Base-by-base conservation (phyloP, 2,888 invertebrate species). In the Drosophila villosipedis region DNA sequence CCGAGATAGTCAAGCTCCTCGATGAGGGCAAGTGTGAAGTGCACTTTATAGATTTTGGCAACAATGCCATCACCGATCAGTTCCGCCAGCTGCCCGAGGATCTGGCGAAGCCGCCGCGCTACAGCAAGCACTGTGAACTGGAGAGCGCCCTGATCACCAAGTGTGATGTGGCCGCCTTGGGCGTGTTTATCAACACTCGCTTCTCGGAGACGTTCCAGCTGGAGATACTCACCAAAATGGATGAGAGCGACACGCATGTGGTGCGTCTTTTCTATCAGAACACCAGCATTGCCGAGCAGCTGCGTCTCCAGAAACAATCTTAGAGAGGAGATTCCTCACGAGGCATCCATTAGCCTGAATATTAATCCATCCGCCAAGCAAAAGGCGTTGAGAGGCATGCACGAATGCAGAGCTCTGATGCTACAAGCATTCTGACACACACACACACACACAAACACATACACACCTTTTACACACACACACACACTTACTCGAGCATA, bases 21-120 rank as follows among this genome's bases (percentile, higher is more conserved):
- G 96, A 96, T 76, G 94, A 95, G 3, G 96, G 96, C 76, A 96
- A 96, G 65, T 96, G 95, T 0, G 96, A 96, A 0, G 96, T 97
- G 6, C 95, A 96, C 16, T 97, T 96, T 84, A 94, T 96, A 6
- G 96, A 96, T 91, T 96, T 95, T 89, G 96, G 96, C 16, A 96
- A 96, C 87, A 94, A 94, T 2, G 94, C 94, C 0, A 92, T 95
- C 6, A 94, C 95, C 0, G 94, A 94, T 57, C 94, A 95, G 85
- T 91, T 96, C 41, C 94, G 95, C 63, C 94, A 94, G 78, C 92
- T 96, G 53, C 95, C 96, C 1, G 94, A 94, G 33, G 94, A 95
- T 47, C 92, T 96, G 16, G 94, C 94, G 62, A 83, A 93, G 7
- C 94, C 94, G 73, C 94, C 95, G 12, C 94, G 94, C 1, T 92